These are phyloP conservation scores for Peromyscus californicus DNA, from an alignment of 2,113 vertebrate genomes.

Conservation along the genomic window DNA sequence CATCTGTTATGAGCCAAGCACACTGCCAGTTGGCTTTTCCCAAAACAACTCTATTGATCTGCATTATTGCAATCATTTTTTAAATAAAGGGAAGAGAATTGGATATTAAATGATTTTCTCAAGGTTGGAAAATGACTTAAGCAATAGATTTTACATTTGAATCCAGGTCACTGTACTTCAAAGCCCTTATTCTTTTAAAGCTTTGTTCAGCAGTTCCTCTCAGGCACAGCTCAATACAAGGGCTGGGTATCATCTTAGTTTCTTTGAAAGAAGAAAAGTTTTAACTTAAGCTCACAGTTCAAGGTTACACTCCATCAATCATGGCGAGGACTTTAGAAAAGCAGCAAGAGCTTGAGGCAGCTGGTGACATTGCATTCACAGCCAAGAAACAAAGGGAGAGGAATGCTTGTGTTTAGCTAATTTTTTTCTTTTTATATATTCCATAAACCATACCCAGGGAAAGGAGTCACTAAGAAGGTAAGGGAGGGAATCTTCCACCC, in stretches of 20 bases:
- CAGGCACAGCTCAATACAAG: background rate
- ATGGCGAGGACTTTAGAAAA: background rate
- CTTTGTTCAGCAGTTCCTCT: background rate
- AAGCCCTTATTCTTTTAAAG: background rate
- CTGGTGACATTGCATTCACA: background rate
- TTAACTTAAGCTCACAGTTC: background rate
- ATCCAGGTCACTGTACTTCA: background rate
- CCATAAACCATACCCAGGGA: background rate
- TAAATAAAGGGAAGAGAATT: background rate
- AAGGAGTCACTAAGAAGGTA: background rate
- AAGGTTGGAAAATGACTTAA: background rate
- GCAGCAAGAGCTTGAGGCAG: background rate
- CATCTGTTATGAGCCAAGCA: slow-evolving; percentile 34
- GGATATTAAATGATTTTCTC: background rate
- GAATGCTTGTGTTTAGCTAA: background rate
- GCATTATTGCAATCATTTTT: background rate
- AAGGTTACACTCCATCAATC: background rate
- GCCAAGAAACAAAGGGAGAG: background rate
- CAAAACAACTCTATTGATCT: slow-evolving; percentile 10
- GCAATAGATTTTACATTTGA: background rate
- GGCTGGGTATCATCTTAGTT: background rate
- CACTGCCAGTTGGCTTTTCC: background rate
- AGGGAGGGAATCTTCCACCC: background rate
- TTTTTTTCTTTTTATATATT: background rate
- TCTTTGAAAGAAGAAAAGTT: background rate